Base-by-base conservation (phyloP, 2,888 invertebrate genomes). In the Terebella lapidaria region DNA sequence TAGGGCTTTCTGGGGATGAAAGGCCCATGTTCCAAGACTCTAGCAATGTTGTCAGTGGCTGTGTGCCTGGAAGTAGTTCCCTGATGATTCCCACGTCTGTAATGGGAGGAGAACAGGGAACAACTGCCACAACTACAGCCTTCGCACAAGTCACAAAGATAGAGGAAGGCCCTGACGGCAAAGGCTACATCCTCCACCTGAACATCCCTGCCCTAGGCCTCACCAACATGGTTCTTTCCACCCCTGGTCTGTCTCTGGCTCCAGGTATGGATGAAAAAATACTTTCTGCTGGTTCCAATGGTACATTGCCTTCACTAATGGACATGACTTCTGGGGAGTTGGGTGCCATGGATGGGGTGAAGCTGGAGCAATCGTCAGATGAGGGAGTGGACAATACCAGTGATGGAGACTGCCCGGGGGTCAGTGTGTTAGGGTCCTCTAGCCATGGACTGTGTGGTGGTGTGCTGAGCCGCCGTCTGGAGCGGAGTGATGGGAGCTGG, bases 131-230 rank as follows among this genome's bases (percentile, higher is more conserved):
- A 35, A 10, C 18, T 15, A 18, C 29, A 24, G 20, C 27, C 22
- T 29, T 58, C 18, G 58, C 54, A 18, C 60, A 60, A 1, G 1
- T 60, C 4, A 20, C 60, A n/a, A 35, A 46, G 52, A 42, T 60
- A 51, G 60, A 54, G 42, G 51, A 49, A 4, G 45, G 54, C 2
- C 18, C 42, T 3, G 60, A 60, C 25, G 56, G 52, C n/a, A 57
- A 56, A 25, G 60, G 60, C n/a, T 60, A 60, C 25, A 30, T 60
- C 10, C 4, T 60, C 4, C 60, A 60, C 28, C 29, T 60, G 24
- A 29, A 20, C n/a, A 54, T 58, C 15, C 47, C 47, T 4, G 26
- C 58, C 3, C 26, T 49, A 27, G 49, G 53, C 26, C 42, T 1
- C 26, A 26, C 26, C n/a, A 54, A 54, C 45, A 26, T 54, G 18